Percentiles rank a stretch among this genome's conserved stretches.
Evolutionary conservation across 1,140 invertebrate genomes (phyloP).

Genomic region (Homarus americanus): DNA sequence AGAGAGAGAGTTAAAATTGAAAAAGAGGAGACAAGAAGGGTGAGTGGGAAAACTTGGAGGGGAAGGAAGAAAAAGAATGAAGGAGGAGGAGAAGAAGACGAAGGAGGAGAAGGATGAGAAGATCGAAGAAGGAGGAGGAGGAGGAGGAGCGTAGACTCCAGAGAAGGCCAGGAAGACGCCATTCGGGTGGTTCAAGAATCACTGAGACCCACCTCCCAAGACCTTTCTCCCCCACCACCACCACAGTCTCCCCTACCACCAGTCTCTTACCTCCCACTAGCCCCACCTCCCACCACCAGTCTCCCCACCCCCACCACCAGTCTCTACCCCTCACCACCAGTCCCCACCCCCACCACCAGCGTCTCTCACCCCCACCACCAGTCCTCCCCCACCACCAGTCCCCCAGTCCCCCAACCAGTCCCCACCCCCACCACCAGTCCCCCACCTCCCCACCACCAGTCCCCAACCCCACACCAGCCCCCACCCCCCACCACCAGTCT

Average conservation of each 20-base stretch:
- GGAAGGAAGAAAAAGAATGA: not conserved
- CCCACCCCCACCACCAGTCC: not conserved
- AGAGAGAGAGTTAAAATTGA: not conserved
- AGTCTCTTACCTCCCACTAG: not conserved
- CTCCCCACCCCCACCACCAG: not conserved
- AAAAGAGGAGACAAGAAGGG: not conserved
- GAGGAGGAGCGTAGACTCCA: not conserved
- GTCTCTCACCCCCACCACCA: not conserved
- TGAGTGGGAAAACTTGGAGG: not conserved
- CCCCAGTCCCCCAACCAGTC: not conserved
- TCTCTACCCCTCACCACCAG: not conserved
- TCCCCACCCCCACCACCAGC: not conserved
- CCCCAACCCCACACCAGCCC: not conserved
- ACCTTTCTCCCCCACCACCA: not conserved
- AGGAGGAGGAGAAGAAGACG: not conserved
- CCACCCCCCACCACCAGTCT: not conserved
- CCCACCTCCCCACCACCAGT: not conserved
- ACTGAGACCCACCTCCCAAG: constrained; percentile 6
- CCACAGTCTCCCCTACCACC: not conserved
- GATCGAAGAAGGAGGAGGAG: not conserved
- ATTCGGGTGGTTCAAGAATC: constrained; percentile 38
- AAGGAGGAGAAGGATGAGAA: not conserved
- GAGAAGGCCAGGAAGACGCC: constrained; percentile 2
- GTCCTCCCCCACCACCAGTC: not conserved
- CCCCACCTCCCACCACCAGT: not conserved